Conservation (phyloP, 2,888 invertebrate genomes). For the Apotomis betuletana region DNA sequence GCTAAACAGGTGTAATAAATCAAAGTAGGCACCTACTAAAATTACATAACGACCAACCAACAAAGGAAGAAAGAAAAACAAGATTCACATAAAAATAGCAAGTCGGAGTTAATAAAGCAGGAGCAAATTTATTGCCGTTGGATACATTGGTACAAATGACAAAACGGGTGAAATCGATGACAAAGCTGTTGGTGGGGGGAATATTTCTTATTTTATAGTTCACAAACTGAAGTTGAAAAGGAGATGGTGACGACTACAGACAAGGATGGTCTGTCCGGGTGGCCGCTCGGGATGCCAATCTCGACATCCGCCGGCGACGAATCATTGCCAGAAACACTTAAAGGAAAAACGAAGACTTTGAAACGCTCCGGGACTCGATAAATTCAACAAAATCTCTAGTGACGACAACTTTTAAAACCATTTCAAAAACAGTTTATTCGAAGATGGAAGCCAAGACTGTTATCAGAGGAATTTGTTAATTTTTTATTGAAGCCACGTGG, state of each 20-base stretch:
- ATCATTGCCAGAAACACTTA: constrained; percentile 73
- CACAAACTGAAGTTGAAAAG: constrained; percentile 40
- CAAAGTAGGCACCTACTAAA: constrained; percentile 24
- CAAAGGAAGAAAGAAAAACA: constrained; percentile 26
- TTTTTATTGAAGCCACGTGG: constrained; percentile 13
- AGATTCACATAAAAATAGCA: constrained; percentile 30
- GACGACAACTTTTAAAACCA: background rate
- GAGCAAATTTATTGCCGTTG: background rate
- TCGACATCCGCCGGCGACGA: constrained; percentile 77
- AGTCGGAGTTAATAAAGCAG: background rate
- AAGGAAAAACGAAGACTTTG: constrained; percentile 50
- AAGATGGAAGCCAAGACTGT: constrained; percentile 14
- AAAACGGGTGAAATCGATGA: constrained; percentile 8
- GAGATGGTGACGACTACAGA: constrained; percentile 48
- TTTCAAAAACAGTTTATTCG: background rate
- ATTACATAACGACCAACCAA: constrained; percentile 30
- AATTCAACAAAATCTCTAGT: constrained; percentile 14
- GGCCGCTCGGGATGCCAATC: constrained; percentile 68
- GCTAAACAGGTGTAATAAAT: constrained; percentile 36
- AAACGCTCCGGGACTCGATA: constrained; percentile 18
- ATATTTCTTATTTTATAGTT: constrained; percentile 28
- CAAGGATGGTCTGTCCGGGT: constrained; percentile 66
- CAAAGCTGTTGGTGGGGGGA: constrained; percentile 16
- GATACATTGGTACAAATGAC: background rate
- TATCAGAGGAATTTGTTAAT: constrained; percentile 31